Evolutionary conservation across 2,888 invertebrate genomes (phyloP).

Genomic region (Agonopterix subpropinquella): DNA sequence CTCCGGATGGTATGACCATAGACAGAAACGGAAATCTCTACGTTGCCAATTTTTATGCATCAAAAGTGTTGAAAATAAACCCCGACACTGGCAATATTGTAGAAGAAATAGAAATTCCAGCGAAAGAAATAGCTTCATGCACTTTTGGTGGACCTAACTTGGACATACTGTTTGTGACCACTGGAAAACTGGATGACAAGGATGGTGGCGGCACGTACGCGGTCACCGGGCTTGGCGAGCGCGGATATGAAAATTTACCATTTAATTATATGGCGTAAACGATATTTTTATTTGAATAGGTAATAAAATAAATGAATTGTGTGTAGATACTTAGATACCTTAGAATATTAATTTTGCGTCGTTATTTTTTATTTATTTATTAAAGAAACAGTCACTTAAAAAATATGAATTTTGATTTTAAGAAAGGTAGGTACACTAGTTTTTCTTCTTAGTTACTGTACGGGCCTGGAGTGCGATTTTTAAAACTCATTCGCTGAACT

Average conservation of each 20-base stretch:
- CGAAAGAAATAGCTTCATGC: slow-evolving; percentile 80
- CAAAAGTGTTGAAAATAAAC: slow-evolving; percentile 72
- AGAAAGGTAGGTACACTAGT: too few relatives aligned
- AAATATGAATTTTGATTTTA: too few relatives aligned
- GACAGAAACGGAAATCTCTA: slow-evolving; percentile 85
- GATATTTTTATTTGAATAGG: too few relatives aligned
- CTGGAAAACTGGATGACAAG: slow-evolving; percentile 61
- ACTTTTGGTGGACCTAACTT: slow-evolving; percentile 83
- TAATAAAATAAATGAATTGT: too few relatives aligned
- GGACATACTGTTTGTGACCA: slow-evolving; percentile 80
- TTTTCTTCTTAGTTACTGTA: too few relatives aligned
- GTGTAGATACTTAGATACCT: too few relatives aligned
- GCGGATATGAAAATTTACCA: slow-evolving; percentile 39
- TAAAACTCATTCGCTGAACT: too few relatives aligned
- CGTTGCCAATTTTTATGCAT: slow-evolving; percentile 81
- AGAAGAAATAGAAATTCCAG: slow-evolving; percentile 69
- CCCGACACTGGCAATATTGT: slow-evolving; percentile 74
- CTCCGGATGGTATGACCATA: slow-evolving; percentile 84
- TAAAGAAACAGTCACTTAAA: too few relatives aligned
- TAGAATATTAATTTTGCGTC: too few relatives aligned
- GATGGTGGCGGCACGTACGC: slow-evolving; percentile 66
- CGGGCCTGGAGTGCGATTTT: too few relatives aligned
- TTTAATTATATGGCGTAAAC: neutral
- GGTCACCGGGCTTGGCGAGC: slow-evolving; percentile 66
- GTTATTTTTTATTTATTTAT: too few relatives aligned